Conservation (phyloP, 2,113 vertebrate genomes). For the Amblyornis subalaris region DNA sequence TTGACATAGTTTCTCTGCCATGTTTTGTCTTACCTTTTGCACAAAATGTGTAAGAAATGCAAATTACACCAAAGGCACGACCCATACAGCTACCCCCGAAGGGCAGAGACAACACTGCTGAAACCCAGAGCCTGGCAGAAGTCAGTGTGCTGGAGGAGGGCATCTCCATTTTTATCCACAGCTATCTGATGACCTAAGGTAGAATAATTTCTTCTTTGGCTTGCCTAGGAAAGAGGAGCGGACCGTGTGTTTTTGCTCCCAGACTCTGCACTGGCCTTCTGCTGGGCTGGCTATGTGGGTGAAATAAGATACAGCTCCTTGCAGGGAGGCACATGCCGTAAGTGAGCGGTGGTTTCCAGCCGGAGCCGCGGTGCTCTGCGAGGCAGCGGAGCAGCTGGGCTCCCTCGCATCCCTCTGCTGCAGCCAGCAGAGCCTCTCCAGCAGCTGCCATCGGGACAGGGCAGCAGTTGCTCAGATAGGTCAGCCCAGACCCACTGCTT, state of each 20-base stretch:
- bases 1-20: not conserved
- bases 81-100: not conserved
- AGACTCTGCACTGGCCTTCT: not conserved
- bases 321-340: rapidly evolving
- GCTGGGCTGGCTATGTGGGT: not conserved
- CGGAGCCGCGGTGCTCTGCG: rapidly evolving
- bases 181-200: not conserved
- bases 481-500: not conserved
- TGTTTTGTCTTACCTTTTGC: not conserved
- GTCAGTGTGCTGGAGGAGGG: not conserved
- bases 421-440: not conserved
- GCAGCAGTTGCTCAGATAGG: not conserved
- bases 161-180: not conserved
- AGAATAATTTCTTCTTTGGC: not conserved
- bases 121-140: not conserved
- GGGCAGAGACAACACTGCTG: not conserved
- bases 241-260: not conserved
- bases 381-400: not conserved
- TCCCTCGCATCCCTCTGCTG: rapidly evolving
- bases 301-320: not conserved
- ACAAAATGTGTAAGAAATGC: not conserved
- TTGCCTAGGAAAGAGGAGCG: not conserved
- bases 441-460: not conserved
- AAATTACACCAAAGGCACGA: not conserved
- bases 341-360: rapidly evolving